Conservation (phyloP, 53 echinoderm and acorn worm species). For the Luidia sarsii region DNA sequence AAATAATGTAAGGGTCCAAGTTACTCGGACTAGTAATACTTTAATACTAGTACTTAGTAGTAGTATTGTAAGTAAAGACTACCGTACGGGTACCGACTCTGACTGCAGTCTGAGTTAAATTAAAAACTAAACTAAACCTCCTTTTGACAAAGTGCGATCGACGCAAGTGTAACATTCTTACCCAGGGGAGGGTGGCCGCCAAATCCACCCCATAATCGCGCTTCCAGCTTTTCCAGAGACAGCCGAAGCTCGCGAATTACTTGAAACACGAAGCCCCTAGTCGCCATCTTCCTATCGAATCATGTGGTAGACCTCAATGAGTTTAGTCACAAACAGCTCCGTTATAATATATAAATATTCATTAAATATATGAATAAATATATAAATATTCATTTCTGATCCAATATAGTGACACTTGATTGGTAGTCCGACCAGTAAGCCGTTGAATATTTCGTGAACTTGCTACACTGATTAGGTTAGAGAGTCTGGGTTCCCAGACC, state of each 20-base stretch:
- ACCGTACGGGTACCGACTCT: background rate
- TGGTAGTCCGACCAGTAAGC: no score
- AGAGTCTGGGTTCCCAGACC: no score
- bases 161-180: background rate
- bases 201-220: constrained; percentile 23
- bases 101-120: background rate
- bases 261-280: background rate
- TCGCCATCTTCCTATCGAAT: no score
- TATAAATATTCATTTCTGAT: no score
- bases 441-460: no score
- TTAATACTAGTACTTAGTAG: background rate
- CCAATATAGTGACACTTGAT: no score
- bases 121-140: background rate
- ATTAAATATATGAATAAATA: no score
- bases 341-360: no score
- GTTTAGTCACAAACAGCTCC: no score
- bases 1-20: background rate
- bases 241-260: constrained; percentile 20
- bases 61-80: background rate
- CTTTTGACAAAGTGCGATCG: background rate
- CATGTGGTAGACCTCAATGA: no score
- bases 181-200: constrained; percentile 40
- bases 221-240: constrained; percentile 16
- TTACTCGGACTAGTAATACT: background rate
- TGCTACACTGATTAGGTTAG: no score